Percentiles rank a stretch among this genome's conserved stretches.
Evolutionary conservation across 2,797 vertebrate genomes (phyloP).

Genomic region (Pygocentrus nattereri): DNA sequence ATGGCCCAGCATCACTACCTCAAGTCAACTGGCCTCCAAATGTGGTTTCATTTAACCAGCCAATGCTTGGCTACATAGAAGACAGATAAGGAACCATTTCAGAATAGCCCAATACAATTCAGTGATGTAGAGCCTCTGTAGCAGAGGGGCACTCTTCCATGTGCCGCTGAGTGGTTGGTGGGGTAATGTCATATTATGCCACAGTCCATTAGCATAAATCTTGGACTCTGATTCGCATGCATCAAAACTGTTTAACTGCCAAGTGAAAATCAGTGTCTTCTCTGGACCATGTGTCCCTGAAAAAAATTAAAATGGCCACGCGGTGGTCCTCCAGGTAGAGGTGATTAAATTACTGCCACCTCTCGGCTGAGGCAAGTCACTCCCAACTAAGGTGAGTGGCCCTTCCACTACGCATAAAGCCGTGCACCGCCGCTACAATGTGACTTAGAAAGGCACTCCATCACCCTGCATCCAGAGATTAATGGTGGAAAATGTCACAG

Average conservation of each 20-base stretch:
- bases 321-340: slow-evolving; percentile 45
- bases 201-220: slow-evolving; percentile 41
- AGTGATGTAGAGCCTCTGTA: slow-evolving; percentile 27
- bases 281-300: neutral
- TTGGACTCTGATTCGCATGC: slow-evolving; percentile 37
- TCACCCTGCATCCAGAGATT: slow-evolving; percentile 76
- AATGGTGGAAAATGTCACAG: slow-evolving; percentile 82
- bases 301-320: slow-evolving; percentile 41
- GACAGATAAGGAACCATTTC: slow-evolving; percentile 6
- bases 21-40: slow-evolving; percentile 36
- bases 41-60: slow-evolving; percentile 28
- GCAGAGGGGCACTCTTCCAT: slow-evolving; percentile 2
- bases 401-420: slow-evolving; percentile 67
- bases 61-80: neutral
- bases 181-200: slow-evolving; percentile 35
- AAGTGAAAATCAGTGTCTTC: slow-evolving; percentile 38
- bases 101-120: slow-evolving; percentile 17
- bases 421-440: slow-evolving; percentile 70
- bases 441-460: slow-evolving; percentile 74
- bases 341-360: slow-evolving; percentile 66
- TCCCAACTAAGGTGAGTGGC: slow-evolving; percentile 58
- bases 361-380: slow-evolving; percentile 49
- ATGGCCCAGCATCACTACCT: slow-evolving; percentile 17
- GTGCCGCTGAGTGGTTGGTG: slow-evolving; percentile 19
- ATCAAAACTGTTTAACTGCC: slow-evolving; percentile 38